A percentile compares a stretch with the other conserved stretches of the same genome.
Conservation (phyloP, 2,113 vertebrate genomes). For the Nansenia antarctica region DNA sequence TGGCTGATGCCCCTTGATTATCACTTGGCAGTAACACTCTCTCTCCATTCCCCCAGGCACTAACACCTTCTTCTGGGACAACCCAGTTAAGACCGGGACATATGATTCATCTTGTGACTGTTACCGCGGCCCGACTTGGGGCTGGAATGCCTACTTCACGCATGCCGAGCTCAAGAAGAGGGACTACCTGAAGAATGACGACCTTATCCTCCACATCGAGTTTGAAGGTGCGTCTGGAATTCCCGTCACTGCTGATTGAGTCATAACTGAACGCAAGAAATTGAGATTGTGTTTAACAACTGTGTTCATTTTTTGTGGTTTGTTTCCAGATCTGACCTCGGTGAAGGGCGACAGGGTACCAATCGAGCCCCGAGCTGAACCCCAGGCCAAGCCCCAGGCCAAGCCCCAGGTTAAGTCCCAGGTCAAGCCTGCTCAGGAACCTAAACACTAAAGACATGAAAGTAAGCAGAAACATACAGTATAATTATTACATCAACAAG, state of each 20-base stretch:
- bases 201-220: slow-evolving; percentile 23
- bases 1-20: neutral
- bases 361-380: neutral
- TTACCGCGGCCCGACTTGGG: slow-evolving; percentile 27
- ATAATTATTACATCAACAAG: no score
- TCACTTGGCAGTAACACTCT: neutral
- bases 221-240: slow-evolving; percentile 19
- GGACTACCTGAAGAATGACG: slow-evolving; percentile 33
- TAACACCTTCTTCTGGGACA: neutral
- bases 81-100: slow-evolving; percentile 5
- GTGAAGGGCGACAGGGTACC: neutral
- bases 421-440: no score
- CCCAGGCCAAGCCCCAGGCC: no score
- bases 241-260: no score
- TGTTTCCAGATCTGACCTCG: neutral
- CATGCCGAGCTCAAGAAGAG: slow-evolving; percentile 21
- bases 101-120: slow-evolving; percentile 33
- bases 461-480: no score
- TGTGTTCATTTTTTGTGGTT: neutral
- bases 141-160: slow-evolving; percentile 26
- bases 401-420: no score
- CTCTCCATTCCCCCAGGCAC: neutral
- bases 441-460: no score
- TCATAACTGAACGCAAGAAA: no score
- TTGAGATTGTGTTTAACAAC: neutral